These are phyloP conservation scores for Stictocephala bisonia DNA, from an alignment of 2,888 invertebrate species.

Conservation along the genomic window DNA sequence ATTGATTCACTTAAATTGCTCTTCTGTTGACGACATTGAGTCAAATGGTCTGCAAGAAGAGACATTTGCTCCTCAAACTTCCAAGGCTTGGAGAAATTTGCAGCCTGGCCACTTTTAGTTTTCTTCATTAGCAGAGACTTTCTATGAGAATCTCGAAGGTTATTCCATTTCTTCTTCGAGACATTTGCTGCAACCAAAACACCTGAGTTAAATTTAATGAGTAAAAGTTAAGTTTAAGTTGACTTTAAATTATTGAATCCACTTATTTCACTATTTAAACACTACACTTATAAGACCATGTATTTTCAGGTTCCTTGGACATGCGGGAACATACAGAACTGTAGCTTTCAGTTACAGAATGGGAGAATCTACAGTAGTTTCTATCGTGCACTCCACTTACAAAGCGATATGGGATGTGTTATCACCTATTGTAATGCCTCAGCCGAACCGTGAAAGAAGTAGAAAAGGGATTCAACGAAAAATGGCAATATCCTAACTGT, in stretches of 20 bases:
- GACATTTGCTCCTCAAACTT: conserved; percentile 43
- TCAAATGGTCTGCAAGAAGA: no score
- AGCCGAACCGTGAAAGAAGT: conserved; percentile 42
- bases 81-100: conserved; percentile 33
- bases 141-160: conserved; percentile 42
- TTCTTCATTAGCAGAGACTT: conserved; percentile 42
- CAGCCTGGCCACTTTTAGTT: conserved; percentile 46
- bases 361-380: conserved; percentile 60
- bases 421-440: conserved; percentile 50
- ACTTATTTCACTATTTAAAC: no score
- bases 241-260: no score
- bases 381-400: conserved; percentile 61
- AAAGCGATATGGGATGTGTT: conserved; percentile 59
- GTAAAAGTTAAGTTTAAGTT: no score
- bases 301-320: no score
- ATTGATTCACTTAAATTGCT: no score
- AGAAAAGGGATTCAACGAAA: conserved; percentile 49
- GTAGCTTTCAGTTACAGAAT: conserved; percentile 61
- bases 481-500: conserved; percentile 54
- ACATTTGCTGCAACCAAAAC: no score
- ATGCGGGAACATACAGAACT: no score
- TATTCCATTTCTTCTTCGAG: no score
- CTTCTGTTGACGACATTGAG: no score
- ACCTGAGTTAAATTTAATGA: no score
- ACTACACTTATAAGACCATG: no score